Evolutionary conservation across 2,888 invertebrate genomes (phyloP), one percentile per base, ranked within the genome.

Genomic region (Allophyes oxyacanthae): DNA sequence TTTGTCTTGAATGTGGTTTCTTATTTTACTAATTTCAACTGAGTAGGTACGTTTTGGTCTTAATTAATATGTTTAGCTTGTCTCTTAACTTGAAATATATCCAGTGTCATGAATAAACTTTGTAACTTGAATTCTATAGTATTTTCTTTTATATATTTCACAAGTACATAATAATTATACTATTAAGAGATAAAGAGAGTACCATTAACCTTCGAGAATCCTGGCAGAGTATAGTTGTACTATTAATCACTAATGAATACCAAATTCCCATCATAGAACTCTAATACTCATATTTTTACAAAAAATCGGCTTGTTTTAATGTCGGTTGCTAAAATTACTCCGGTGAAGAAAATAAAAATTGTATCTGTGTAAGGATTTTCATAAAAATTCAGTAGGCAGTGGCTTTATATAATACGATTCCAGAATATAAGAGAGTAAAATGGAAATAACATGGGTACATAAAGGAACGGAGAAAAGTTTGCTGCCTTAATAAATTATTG

Each of bases 371-470:
- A 59, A 49, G 56, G 46, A 41, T n/a, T 62, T 62, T 65, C 64
- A 69, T 79, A 72, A 71, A 70, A 59, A 53, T 49, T 50, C 65
- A 44, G 54, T 56, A 56, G 34, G 40, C 49, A 59, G 54, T 48
- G 38, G 54, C 51, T 69, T 60, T 50, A 52, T 52, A 54, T 65
- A 68, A 74, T 68, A 64, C 54, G 44, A 62, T 51, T 58, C 58
- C 44, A 50, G 59, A 63, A 77, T 62, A 72, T 49, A 67, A 64
- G 45, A 60, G 26, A 69, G 62, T 61, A 49, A 61, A 77, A 75
- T 72, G 64, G 60, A 74, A 75, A 72, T 57, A 78, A 64, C 63
- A n/a, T n/a, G n/a, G n/a, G 63, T 30, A 65, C 52, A 62, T 63
- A 60, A 65, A 63, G 60, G 53, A 73, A 67, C 59, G 45, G 57